Conservation (phyloP, 2,113 vertebrate genomes). For the Catagonus wagneri region DNA sequence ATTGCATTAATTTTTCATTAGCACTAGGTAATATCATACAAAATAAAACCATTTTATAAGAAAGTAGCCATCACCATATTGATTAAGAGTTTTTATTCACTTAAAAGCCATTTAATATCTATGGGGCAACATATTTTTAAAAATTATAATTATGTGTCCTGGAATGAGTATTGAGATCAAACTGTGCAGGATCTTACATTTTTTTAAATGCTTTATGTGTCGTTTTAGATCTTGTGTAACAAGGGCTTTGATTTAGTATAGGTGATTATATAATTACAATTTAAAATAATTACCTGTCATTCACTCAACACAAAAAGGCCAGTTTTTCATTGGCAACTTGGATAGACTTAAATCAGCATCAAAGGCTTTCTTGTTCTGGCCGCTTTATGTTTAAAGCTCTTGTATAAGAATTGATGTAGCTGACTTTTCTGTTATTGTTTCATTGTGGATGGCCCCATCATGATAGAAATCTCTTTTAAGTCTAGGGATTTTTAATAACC, state of each 20-base stretch:
- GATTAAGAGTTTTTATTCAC: not conserved
- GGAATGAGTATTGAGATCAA: not conserved
- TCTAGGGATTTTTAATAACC: not conserved
- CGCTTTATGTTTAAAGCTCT: not conserved
- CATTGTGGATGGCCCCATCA: not conserved
- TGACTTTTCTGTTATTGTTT: not conserved
- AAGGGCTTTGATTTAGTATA: not conserved
- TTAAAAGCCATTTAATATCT: conserved; percentile 18
- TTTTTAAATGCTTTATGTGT: not conserved
- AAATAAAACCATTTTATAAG: not conserved
- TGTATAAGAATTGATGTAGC: not conserved
- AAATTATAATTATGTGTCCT: not conserved
- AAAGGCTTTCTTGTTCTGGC: not conserved
- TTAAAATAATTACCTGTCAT: conserved; percentile 11
- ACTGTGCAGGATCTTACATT: not conserved
- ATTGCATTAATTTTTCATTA: conserved; percentile 4
- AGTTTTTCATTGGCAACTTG: not conserved
- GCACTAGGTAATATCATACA: not conserved
- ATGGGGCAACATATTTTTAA: not conserved
- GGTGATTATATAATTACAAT: not conserved
- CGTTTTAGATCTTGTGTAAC: not conserved
- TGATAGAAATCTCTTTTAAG: not conserved
- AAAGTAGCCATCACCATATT: not conserved
- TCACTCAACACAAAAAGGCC: not conserved
- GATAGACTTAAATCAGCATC: not conserved